Base-by-base conservation (phyloP, 2,888 invertebrate genomes). In the Drosophila formosana region DNA sequence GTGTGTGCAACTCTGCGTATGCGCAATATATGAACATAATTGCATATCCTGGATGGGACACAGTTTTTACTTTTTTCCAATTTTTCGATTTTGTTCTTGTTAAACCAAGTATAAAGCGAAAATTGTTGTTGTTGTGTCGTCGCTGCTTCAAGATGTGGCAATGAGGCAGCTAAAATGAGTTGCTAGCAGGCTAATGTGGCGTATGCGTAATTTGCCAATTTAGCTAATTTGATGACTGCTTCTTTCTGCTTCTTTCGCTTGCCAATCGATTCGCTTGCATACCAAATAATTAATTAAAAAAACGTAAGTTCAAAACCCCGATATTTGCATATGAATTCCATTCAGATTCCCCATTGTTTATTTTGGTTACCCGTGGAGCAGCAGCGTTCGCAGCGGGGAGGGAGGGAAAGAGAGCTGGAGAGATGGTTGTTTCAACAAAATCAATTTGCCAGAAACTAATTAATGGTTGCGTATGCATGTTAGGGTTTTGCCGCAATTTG, bases 401-500 rank as follows among this genome's bases (percentile, higher is more conserved):
- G 39, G 46, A 41, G 50, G 18, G 18, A 18, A 18, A 18, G 18
- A 18, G 18, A 18, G 18, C 18, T 18, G 18, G 18, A 9, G 9
- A 32, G 32, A 9, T 8, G 32, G 39, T 53, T 63, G 49, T 25
- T 25, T 46, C 39, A 65, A 23, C 39, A 47, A 51, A 84, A 64
- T 67, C 72, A 78, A 82, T 80, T 82, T 72, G 76, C 49, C 30
- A 30, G 52, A 68, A 85, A 82, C 64, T 80, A 82, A 86, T 85
- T 82, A 80, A 67, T 65, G 66, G 55, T 61, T 74, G 58, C 63
- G 26, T 43, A 39, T 46, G 30, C 32, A 62, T 63, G 43, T 4
- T 25, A 39, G 30, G 43, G 41, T 45, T 61, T 39, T 26, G 47
- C 26, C 49, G 62, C 69, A 72, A 75, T 78, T 80, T 71, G 67